Conservation (phyloP, 2,113 vertebrate genomes). For the Sitta europaea region DNA sequence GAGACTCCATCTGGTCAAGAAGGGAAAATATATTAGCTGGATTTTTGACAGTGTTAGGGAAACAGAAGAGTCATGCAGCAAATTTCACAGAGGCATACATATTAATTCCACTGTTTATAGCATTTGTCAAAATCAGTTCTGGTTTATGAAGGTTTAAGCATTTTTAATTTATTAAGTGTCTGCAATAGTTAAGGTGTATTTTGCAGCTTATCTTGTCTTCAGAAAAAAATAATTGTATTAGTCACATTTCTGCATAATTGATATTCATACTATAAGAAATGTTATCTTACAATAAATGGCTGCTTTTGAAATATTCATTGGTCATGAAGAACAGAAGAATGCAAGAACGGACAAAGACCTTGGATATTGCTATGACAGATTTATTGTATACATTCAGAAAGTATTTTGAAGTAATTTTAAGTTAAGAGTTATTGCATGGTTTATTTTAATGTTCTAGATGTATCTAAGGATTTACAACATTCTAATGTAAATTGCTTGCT, state of each 20-base stretch:
- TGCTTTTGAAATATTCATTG: background rate
- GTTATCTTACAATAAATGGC: background rate
- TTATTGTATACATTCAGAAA: background rate
- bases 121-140: background rate
- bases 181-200: background rate
- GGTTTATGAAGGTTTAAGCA: background rate
- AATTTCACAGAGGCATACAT: background rate
- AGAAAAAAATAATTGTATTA: slow-evolving; percentile 39
- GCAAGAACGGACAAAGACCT: background rate
- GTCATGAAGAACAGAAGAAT: background rate
- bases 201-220: slow-evolving; percentile 28
- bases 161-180: slow-evolving; percentile 16
- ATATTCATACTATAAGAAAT: slow-evolving; percentile 14
- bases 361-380: background rate
- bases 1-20: background rate
- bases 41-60: background rate
- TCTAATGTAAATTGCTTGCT: background rate
- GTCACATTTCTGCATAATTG: slow-evolving; percentile 39
- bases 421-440: background rate
- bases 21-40: background rate
- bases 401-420: background rate
- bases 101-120: background rate
- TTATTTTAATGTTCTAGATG: background rate
- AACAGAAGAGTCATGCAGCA: background rate
- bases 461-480: background rate